Evolutionary conservation across 2,113 vertebrate species (phyloP).

Genomic region (Parus major): DNA sequence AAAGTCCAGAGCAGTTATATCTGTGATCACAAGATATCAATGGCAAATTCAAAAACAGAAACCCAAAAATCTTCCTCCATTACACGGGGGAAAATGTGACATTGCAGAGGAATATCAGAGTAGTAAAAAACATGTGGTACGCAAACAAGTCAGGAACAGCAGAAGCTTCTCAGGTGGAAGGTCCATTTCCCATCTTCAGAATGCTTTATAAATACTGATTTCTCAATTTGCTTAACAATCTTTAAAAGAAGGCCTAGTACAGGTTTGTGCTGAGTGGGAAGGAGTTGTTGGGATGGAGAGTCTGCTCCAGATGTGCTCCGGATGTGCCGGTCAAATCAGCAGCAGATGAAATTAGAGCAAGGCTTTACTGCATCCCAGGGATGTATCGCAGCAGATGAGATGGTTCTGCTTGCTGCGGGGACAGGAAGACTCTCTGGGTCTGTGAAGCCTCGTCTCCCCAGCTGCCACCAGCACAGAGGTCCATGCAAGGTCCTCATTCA

Average conservation of each 20-base stretch:
- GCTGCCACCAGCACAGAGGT: rapidly evolving
- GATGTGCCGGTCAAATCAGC: not conserved
- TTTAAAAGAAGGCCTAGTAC: not conserved
- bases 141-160: not conserved
- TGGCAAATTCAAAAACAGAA: not conserved
- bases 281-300: not conserved
- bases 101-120: not conserved
- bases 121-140: not conserved
- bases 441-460: not conserved
- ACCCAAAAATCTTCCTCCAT: not conserved
- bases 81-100: not conserved
- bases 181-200: not conserved
- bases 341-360: not conserved
- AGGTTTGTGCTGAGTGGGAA: not conserved
- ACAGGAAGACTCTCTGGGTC: not conserved
- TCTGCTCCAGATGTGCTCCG: rapidly evolving
- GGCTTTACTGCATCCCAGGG: not conserved
- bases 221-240: not conserved
- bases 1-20: constrained; percentile 10
- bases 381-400: not conserved
- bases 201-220: not conserved
- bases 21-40: not conserved
- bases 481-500: rapidly evolving
- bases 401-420: not conserved
- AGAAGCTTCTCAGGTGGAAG: not conserved